phyloP scores from a whole-genome alignment of 2,113 vertebrate species.

The Anguilla japonica region DNA sequence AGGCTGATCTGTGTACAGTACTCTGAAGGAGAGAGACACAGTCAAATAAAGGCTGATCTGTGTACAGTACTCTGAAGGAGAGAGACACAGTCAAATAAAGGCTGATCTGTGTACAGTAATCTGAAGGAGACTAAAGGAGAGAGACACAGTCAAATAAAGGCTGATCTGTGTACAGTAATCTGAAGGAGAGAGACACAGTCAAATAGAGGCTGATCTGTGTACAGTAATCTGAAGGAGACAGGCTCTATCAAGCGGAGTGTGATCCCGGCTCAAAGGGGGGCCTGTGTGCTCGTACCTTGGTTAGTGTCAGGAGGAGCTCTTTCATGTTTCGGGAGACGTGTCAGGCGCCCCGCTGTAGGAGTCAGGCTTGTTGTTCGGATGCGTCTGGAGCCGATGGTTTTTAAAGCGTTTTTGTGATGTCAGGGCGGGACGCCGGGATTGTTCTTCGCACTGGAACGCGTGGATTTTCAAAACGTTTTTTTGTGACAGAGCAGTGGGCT shows the following conservation, averaged over 20 bases:
- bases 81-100: constrained; percentile 68
- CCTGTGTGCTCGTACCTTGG: constrained; percentile 64
- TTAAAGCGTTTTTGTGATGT: constrained; percentile 71
- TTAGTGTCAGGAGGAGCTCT: constrained; percentile 63
- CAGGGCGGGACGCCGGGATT: constrained; percentile 63
- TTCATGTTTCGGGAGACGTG: constrained; percentile 62
- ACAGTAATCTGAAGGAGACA: constrained; percentile 69
- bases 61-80: constrained; percentile 69
- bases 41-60: constrained; percentile 71
- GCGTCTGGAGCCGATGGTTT: constrained; percentile 33
- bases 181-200: constrained; percentile 57
- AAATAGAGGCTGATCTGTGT: constrained; percentile 71
- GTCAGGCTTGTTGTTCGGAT: constrained; percentile 39
- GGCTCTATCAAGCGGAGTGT: constrained; percentile 67
- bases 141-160: constrained; percentile 72
- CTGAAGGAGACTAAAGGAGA: too few relatives aligned
- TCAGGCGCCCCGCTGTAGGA: constrained; percentile 51
- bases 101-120: constrained; percentile 36
- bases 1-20: constrained; percentile 71
- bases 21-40: constrained; percentile 59
- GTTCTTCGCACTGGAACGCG: constrained; percentile 24
- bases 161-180: constrained; percentile 74
- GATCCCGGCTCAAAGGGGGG: constrained; percentile 64
- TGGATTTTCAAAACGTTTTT: constrained; percentile 65
- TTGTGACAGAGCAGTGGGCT: constrained; percentile 71